Evolutionary conservation across 2,113 vertebrate species (phyloP), one percentile per base, ranked within the genome.

Genomic region (Pongo pygmaeus): DNA sequence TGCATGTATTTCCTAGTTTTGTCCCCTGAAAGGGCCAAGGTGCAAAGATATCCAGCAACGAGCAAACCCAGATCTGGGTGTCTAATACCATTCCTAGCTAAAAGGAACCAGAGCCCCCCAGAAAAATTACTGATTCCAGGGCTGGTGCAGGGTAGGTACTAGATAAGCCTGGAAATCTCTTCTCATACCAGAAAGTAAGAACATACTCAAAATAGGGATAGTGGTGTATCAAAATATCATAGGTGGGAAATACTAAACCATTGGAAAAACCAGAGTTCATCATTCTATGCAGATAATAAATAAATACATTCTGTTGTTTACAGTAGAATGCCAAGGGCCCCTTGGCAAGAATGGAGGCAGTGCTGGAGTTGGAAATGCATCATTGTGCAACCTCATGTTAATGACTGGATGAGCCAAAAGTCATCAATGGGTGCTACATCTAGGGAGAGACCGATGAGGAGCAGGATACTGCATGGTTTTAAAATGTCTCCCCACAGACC

Each of bases 381-480:
- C 3, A 12, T 38, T 64, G n/a, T 38, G 22, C n/a, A 77, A 22
- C 20, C 46, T 22, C 32, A 0, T 1, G 5, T 79, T 70, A 72
- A 78, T 1, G 14, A 70, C 0, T 8, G 32, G n/a, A 83, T 35
- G 59, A 43, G 35, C 20, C 14, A 57, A 32, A 59, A 74, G 48
- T 48, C 55, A 30, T 43, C 40, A 35, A 9, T 10, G 18, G n/a
- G 52, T 30, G 10, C 22, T 13, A 17, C 9, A 13, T 38, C 12
- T 17, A 0, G 14, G 40, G 38, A 67, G 22, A n/a, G 3, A 52
- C 6, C 2, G 0, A 27, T 5, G 4, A 43, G 20, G 27, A n/a
- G 27, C 46, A 88, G 52, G n/a, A 57, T 14, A 35, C 32, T n/a
- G 16, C 23, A 5, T 2, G 32, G 18, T 52, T 75, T 46, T 4